Evolutionary conservation across 1,140 invertebrate genomes (phyloP).

Genomic region (Dendroctonus ponderosae): DNA sequence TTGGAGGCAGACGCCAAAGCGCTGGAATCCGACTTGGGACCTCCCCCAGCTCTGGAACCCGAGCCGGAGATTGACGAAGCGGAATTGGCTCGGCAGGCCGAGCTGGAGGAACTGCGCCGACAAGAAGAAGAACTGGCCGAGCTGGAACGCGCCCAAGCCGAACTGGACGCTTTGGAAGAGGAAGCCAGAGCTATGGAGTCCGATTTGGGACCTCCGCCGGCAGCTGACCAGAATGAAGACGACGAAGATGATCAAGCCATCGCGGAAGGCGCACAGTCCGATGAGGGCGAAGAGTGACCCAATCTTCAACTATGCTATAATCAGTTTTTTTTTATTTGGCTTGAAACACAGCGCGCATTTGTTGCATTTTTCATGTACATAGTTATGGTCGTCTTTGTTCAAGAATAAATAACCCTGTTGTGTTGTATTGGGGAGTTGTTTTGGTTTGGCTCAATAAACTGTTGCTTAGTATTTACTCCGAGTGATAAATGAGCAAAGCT

Average conservation of each 20-base stretch:
- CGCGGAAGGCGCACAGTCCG: slow-evolving; percentile 39
- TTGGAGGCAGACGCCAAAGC: slow-evolving; percentile 38
- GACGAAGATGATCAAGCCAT: slow-evolving; percentile 41
- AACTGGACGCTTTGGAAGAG: slow-evolving; percentile 34
- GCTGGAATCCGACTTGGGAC: slow-evolving; percentile 51
- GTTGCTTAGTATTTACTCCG: neutral
- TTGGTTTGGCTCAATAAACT: neutral
- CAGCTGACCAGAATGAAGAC: slow-evolving; percentile 45
- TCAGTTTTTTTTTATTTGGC: slow-evolving; percentile 30
- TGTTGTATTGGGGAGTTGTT: slow-evolving; percentile 5
- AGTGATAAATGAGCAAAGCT: neutral
- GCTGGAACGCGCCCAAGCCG: slow-evolving; percentile 35
- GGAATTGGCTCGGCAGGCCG: slow-evolving; percentile 51
- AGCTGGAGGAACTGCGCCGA: slow-evolving; percentile 31
- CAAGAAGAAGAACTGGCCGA: slow-evolving; percentile 35
- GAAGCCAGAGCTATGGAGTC: slow-evolving; percentile 37
- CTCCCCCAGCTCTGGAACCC: slow-evolving; percentile 40
- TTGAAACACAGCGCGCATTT: slow-evolving; percentile 19
- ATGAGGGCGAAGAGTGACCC: slow-evolving; percentile 44
- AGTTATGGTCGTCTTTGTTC: slow-evolving; percentile 20
- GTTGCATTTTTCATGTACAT: slow-evolving; percentile 28
- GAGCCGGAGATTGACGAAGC: slow-evolving; percentile 44
- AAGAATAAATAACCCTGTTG: slow-evolving; percentile 25
- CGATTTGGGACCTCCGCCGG: slow-evolving; percentile 30
- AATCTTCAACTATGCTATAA: slow-evolving; percentile 16